Conservation (phyloP, 2,797 vertebrate genomes). For the Staurois parvus region DNA sequence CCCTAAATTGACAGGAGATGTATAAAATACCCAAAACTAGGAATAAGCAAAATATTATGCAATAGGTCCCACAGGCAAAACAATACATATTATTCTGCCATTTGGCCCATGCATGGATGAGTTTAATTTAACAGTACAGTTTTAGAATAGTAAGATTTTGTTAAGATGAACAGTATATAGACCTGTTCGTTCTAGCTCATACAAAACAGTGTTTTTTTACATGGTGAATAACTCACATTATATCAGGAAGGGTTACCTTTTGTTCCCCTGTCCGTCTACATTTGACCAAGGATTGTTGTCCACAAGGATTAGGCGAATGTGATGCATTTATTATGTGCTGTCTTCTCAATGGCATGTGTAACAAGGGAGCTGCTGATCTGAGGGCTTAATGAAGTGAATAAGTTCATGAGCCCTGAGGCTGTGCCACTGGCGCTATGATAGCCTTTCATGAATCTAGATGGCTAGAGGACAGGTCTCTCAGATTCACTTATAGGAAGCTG, state of each 20-base stretch:
- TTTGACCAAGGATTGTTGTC: constrained; percentile 2
- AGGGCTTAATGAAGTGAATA: constrained; percentile 51
- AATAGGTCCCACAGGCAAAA: background rate
- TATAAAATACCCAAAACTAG: background rate
- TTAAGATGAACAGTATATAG: background rate
- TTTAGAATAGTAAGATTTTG: background rate
- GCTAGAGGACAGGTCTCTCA: constrained; percentile 10
- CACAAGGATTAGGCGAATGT: background rate
- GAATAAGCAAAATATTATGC: background rate
- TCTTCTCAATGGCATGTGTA: constrained; percentile 34
- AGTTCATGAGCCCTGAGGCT: constrained; percentile 37
- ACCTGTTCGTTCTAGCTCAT: background rate
- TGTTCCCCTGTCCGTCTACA: background rate
- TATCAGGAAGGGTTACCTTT: background rate
- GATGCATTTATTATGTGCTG: constrained; percentile 26
- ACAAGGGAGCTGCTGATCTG: constrained; percentile 19
- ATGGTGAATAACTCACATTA: background rate
- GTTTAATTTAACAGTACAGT: background rate
- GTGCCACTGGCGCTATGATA: constrained; percentile 21
- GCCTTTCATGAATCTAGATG: constrained; percentile 13
- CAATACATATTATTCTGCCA: background rate
- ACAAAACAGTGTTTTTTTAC: background rate
- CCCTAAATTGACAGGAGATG: too few species aligned
- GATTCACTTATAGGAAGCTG: background rate
- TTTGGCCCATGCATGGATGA: background rate